Evolutionary conservation across 1,140 invertebrate genomes (phyloP).

Genomic region (Brachionus manjavacas): DNA sequence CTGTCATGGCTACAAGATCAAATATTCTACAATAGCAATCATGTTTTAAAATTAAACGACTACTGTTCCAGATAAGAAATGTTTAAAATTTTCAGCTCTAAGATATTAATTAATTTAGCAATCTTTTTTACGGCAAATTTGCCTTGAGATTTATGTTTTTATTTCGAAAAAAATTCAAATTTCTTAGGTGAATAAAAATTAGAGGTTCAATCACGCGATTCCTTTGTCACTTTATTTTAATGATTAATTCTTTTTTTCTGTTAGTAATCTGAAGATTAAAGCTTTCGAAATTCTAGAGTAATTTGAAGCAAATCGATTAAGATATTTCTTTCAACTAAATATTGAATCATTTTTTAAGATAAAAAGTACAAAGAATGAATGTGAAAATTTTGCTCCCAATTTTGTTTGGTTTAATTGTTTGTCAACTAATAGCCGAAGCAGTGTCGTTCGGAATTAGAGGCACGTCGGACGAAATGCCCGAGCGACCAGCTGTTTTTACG

Average conservation of each 20-base stretch:
- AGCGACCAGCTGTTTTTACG: constrained; percentile 2
- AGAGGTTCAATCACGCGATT: not conserved
- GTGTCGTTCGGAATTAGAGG: not conserved
- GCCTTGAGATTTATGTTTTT: not conserved
- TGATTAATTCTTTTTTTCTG: not conserved
- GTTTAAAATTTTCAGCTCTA: not conserved
- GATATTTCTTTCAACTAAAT: not conserved
- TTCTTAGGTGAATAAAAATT: not conserved
- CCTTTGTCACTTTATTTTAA: not conserved
- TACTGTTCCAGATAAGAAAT: not conserved
- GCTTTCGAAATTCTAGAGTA: not conserved
- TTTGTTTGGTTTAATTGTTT: not conserved
- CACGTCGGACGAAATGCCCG: not conserved
- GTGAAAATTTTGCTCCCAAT: not conserved
- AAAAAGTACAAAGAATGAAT: not conserved
- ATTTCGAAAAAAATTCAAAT: not conserved
- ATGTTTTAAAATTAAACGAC: not conserved
- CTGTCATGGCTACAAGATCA: not conserved
- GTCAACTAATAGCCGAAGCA: not conserved
- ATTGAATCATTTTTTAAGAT: not conserved
- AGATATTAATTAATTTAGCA: not conserved
- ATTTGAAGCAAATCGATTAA: not conserved
- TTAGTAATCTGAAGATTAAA: not conserved
- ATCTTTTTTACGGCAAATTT: not conserved
- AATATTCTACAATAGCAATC: no score